Evolutionary conservation across 2,113 vertebrate genomes (phyloP).

Genomic region (Oxyura jamaicensis): DNA sequence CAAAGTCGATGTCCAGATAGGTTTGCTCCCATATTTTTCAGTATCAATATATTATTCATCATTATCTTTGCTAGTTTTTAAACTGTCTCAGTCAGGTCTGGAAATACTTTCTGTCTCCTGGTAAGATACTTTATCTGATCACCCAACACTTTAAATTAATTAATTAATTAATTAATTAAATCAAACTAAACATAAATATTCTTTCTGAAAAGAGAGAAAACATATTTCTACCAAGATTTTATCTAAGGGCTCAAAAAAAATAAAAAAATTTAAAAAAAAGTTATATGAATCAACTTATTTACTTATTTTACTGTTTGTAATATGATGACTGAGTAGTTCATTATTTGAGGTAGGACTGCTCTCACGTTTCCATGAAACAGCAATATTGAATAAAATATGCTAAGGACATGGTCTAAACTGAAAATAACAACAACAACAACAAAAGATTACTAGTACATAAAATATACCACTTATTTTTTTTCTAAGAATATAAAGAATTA

Average conservation of each 20-base stretch:
- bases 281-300: not conserved
- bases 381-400: not conserved
- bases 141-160: not conserved
- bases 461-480: not conserved
- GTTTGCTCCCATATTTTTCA: not conserved
- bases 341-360: not conserved
- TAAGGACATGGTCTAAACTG: not conserved
- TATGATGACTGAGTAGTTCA: not conserved
- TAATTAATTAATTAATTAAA: not conserved
- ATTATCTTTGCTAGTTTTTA: not conserved
- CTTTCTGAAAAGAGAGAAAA: not conserved
- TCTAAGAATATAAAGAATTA: not conserved
- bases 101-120: not conserved
- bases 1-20: not conserved
- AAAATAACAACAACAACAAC: not conserved
- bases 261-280: not conserved
- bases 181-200: slow-evolving; percentile 30
- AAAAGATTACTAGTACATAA: not conserved
- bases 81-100: not conserved
- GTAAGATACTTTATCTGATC: not conserved
- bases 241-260: not conserved
- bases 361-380: not conserved
- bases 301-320: not conserved
- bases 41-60: not conserved
- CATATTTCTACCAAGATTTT: not conserved